phyloP scores from a whole-genome alignment of 1,140 invertebrate genomes.

The Apis florea region DNA sequence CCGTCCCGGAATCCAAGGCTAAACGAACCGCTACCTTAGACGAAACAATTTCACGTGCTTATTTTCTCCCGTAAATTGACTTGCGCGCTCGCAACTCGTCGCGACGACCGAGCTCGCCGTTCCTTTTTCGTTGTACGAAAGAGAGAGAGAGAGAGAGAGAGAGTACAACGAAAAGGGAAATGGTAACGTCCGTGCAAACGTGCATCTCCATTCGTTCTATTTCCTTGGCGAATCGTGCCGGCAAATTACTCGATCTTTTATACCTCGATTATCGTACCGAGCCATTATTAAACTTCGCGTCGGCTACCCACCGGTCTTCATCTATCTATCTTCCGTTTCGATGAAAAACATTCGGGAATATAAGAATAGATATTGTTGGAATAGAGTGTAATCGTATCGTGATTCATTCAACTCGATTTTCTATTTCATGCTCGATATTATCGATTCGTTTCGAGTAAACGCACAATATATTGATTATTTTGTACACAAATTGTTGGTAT shows the following conservation, averaged over 20 bases:
- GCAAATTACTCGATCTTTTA: constrained; percentile 73
- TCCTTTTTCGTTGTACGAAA: constrained; percentile 31
- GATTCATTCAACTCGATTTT: too few relatives aligned
- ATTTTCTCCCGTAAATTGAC: constrained; percentile 74
- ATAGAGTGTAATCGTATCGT: too few relatives aligned
- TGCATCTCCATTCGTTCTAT: constrained; percentile 22
- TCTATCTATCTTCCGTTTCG: constrained; percentile 10
- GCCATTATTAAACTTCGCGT: constrained; percentile 66
- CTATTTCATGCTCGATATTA: too few relatives aligned
- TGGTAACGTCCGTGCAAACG: background rate
- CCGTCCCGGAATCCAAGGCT: constrained; percentile 56
- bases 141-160: background rate
- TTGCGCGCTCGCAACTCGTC: constrained; percentile 51
- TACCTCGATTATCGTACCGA: constrained; percentile 74
- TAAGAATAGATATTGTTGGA: too few relatives aligned
- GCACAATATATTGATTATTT: too few relatives aligned
- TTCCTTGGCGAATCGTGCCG: constrained; percentile 54
- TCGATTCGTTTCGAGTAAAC: too few relatives aligned
- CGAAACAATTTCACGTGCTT: constrained; percentile 73
- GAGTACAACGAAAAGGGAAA: background rate
- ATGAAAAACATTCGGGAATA: constrained; percentile 41
- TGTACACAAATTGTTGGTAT: too few relatives aligned
- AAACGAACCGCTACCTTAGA: constrained; percentile 71
- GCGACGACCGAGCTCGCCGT: background rate
- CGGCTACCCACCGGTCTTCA: constrained; percentile 41